Conservation (phyloP, 2,797 vertebrate species). For the Poecilia picta region DNA sequence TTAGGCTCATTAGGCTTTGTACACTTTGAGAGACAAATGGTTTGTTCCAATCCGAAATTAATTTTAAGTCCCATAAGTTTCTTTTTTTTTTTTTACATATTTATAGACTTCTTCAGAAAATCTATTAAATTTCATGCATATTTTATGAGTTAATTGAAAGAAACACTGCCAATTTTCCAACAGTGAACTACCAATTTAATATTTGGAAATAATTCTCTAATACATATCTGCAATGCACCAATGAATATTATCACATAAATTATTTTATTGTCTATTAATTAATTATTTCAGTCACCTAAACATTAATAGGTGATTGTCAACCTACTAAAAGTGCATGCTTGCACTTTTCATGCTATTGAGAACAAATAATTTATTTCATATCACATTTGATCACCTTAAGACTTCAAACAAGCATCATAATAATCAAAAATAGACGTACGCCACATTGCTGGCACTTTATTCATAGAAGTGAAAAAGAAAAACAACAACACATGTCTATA, state of each 20-base stretch:
- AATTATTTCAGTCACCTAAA: too few species aligned
- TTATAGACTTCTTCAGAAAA: neutral
- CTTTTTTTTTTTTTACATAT: neutral
- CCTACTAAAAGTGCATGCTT: too few species aligned
- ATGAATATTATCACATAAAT: too few species aligned
- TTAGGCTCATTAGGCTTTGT: neutral
- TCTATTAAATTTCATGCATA: neutral
- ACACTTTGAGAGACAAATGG: neutral
- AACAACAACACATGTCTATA: neutral
- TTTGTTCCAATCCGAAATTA: neutral
- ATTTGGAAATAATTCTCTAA: neutral
- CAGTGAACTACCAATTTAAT: neutral
- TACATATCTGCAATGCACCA: too few species aligned
- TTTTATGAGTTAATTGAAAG: neutral
- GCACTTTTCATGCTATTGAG: too few species aligned
- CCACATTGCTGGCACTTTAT: neutral
- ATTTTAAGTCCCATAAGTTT: neutral
- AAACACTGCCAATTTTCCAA: neutral
- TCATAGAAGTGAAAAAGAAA: neutral
- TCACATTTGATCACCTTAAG: neutral
- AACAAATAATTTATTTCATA: neutral
- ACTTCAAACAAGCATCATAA: neutral
- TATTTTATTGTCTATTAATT: too few species aligned
- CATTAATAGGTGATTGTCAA: too few species aligned
- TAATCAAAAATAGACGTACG: neutral